Evolutionary conservation across 2,888 invertebrate species (phyloP), one percentile per base, ranked within the genome.

Genomic region (Camponotus fellah): DNA sequence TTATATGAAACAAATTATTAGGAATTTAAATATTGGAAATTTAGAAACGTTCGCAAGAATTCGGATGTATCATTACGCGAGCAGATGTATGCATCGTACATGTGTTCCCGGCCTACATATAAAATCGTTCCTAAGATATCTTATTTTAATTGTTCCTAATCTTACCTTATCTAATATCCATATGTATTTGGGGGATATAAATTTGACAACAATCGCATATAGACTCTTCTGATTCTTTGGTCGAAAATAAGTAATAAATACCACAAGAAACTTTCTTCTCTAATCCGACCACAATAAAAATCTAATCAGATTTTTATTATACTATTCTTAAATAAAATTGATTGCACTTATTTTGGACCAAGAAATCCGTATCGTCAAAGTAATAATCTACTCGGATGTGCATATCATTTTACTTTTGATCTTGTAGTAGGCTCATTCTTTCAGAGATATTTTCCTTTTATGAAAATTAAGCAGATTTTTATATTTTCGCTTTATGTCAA

Each of bases 301-400:
- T 68, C 43, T 69, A 53, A 53, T 53, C 53, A 53, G 26, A 21
- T 71, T 80, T 82, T 81, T 43, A 72, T 80, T 72, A 71, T 66
- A 80, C 32, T 72, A 77, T 37, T 82, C 79, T 79, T 75, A 12
- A 76, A 85, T 58, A 74, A 76, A 76, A 62, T 40, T 65, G 14
- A 76, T 76, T 66, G 37, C 14, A 58, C 34, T 69, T 43, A 37
- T 79, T 69, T 79, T 69, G 34, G 71, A 58, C 21, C 71, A 62
- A 79, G 43, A 79, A 43, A 58, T 56, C 32, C 32, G 12, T 68
- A 49, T 40, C 37, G 26, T 76, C 53, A 10, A 65, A 77, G 34
- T 69, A 21, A 14, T 14, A 58, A 60, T 46, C 46, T 37, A 14
- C 32, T 77, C 56, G 32, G 32, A 43, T 32, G 6, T 74, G 43